Percentiles rank a stretch among this genome's conserved stretches.
Conservation (phyloP, 2,888 invertebrate species). For the Augiades crinisus region DNA sequence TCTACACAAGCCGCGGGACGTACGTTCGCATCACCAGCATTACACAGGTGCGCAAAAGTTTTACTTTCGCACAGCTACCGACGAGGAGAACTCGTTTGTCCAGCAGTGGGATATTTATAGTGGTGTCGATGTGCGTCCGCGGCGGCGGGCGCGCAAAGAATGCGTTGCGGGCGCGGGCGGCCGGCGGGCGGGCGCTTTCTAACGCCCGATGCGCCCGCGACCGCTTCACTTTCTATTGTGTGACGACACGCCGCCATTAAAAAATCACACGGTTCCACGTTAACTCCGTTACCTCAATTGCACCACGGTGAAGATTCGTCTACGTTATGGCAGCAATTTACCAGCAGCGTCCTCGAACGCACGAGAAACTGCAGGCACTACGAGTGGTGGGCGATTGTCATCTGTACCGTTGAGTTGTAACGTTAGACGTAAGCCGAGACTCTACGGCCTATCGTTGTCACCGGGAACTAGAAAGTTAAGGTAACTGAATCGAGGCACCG, state of each 20-base stretch:
- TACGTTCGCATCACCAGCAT: no score
- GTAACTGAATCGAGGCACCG: slow-evolving; percentile 22
- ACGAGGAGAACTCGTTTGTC: slow-evolving; percentile 2
- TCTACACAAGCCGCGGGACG: no score
- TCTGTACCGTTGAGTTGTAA: slow-evolving; percentile 18
- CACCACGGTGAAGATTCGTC: slow-evolving; percentile 1
- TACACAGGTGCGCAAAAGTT: not conserved
- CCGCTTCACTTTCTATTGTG: slow-evolving; percentile 78
- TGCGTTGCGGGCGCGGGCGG: slow-evolving; percentile 56
- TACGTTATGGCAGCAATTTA: not conserved
- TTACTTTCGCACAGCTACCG: not conserved
- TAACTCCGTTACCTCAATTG: slow-evolving; percentile 11
- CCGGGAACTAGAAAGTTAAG: slow-evolving; percentile 23
- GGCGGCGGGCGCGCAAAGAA: slow-evolving; percentile 47
- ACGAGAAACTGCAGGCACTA: not conserved
- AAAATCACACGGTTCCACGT: slow-evolving; percentile 17
- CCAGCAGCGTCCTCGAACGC: not conserved
- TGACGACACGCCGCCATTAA: slow-evolving; percentile 35
- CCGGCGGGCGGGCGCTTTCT: slow-evolving; percentile 66
- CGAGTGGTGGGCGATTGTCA: not conserved
- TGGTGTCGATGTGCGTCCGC: slow-evolving; percentile 3
- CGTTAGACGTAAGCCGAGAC: slow-evolving; percentile 21
- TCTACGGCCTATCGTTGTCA: slow-evolving; percentile 15
- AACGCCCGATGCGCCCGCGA: slow-evolving; percentile 65
- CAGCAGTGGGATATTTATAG: slow-evolving; percentile 16